Evolutionary conservation across 1,140 invertebrate species (phyloP).

Genomic region (Drosophila equinoxialis): DNA sequence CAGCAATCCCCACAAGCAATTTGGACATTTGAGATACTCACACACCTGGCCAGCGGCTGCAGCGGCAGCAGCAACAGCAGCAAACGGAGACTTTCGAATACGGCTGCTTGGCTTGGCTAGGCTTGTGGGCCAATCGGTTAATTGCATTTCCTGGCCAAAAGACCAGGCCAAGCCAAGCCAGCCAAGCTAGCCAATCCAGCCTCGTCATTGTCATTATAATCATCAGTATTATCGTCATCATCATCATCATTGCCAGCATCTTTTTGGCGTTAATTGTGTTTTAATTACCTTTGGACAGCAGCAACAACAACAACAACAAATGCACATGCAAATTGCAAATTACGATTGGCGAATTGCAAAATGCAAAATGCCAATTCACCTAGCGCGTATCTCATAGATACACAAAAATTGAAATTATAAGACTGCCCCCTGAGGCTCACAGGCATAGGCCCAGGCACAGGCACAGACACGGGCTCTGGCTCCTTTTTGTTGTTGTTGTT

Average conservation of each 20-base stretch:
- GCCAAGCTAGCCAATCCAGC: slow-evolving; percentile 8
- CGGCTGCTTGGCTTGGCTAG: slow-evolving; percentile 30
- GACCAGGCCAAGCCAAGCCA: background rate
- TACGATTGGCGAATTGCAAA: slow-evolving; percentile 43
- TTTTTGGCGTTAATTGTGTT: slow-evolving; percentile 65
- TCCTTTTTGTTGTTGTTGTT: slow-evolving; percentile 44
- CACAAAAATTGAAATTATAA: slow-evolving; percentile 73
- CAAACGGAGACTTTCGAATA: slow-evolving; percentile 62
- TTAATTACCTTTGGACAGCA: slow-evolving; percentile 63
- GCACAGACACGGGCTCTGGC: slow-evolving; percentile 30
- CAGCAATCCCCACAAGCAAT: slow-evolving; percentile 50
- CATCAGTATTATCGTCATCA: slow-evolving; percentile 13
- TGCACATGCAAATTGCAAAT: slow-evolving; percentile 41
- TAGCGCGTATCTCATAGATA: slow-evolving; percentile 68
- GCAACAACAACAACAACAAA: slow-evolving; percentile 1
- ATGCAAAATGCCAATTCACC: slow-evolving; percentile 75
- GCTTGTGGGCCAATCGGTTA: slow-evolving; percentile 75
- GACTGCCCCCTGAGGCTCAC: slow-evolving; percentile 33
- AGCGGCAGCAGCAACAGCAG: slow-evolving; percentile 33
- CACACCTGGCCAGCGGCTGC: slow-evolving; percentile 20
- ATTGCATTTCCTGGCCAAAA: slow-evolving; percentile 71
- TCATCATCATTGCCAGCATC: slow-evolving; percentile 42
- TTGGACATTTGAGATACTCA: slow-evolving; percentile 44
- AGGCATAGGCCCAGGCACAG: slow-evolving; percentile 1
- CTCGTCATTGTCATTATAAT: slow-evolving; percentile 34